phyloP scores from a whole-genome alignment of 2,888 invertebrate genomes.

The Parasteatoda lunata region DNA sequence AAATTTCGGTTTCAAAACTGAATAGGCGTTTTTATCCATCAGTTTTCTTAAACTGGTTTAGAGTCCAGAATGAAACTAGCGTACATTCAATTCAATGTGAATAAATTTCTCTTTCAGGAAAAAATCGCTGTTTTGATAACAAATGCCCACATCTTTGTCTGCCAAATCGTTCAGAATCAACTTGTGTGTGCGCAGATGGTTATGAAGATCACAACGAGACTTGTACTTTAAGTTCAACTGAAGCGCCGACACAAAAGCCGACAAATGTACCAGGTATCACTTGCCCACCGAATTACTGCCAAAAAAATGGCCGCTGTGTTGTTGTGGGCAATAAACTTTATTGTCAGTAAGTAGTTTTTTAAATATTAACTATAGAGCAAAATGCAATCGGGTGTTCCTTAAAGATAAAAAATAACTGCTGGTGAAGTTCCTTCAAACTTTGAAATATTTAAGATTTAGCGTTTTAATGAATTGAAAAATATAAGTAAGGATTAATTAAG shows the following conservation, averaged over 20 bases:
- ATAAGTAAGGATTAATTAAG: no score
- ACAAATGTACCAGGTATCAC: background rate
- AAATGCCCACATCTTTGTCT: slow-evolving; percentile 87
- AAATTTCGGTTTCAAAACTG: no score
- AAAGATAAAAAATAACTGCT: no score
- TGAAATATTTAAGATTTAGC: no score
- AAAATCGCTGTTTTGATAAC: slow-evolving; percentile 80
- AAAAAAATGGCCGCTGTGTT: slow-evolving; percentile 28
- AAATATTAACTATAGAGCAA: no score
- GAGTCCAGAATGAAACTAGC: no score
- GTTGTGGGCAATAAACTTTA: background rate
- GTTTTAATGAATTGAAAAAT: no score
- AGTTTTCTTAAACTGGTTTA: no score
- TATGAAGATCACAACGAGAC: slow-evolving; percentile 78
- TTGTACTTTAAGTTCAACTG: background rate
- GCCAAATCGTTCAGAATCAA: slow-evolving; percentile 78
- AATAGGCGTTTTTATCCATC: no score
- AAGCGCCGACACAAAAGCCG: background rate
- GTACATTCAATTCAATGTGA: no score
- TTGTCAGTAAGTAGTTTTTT: slow-evolving; percentile 39
- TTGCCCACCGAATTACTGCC: slow-evolving; percentile 30
- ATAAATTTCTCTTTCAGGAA: slow-evolving; percentile 69
- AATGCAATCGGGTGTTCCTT: no score
- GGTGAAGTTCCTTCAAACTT: no score
- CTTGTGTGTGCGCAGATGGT: slow-evolving; percentile 85